Evolutionary conservation across 2,888 invertebrate genomes (phyloP).

Genomic region (Callyntrura sp.): DNA sequence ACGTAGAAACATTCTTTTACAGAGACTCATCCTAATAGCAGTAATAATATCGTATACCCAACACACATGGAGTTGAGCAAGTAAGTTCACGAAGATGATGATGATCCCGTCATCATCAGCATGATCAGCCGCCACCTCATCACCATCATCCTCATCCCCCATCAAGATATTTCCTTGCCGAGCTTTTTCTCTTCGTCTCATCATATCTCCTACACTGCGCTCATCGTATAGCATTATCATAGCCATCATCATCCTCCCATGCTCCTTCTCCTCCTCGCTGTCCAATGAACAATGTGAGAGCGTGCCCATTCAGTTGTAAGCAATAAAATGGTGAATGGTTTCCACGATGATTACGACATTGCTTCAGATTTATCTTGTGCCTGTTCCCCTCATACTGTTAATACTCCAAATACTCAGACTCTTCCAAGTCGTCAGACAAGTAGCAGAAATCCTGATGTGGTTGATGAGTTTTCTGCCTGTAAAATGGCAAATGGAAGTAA

Average conservation of each 20-base stretch:
- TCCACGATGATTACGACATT: slow-evolving; percentile 74
- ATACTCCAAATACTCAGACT: neutral
- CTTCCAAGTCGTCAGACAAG: slow-evolving; percentile 2
- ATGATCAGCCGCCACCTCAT: slow-evolving; percentile 21
- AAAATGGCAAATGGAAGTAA: slow-evolving; percentile 60
- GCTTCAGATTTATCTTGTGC: slow-evolving; percentile 4
- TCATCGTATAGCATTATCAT: neutral
- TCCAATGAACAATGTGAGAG: slow-evolving; percentile 49
- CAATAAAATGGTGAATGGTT: slow-evolving; percentile 77
- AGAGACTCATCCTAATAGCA: neutral
- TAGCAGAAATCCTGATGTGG: slow-evolving; percentile 44
- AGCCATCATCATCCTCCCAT: neutral
- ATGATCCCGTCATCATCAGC: slow-evolving; percentile 17
- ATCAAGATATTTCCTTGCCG: neutral
- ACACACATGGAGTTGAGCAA: neutral
- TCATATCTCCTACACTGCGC: neutral
- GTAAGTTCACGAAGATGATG: neutral
- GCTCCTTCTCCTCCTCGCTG: neutral
- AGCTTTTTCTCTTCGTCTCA: neutral
- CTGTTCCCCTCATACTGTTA: neutral
- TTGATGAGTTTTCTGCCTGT: slow-evolving; percentile 75
- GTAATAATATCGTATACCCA: neutral
- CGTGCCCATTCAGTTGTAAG: slow-evolving; percentile 68
- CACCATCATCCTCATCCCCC: slow-evolving; percentile 20
- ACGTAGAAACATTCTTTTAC: slow-evolving; percentile 1